These are phyloP conservation scores for Collichthys lucidus DNA, from an alignment of 2,113 vertebrate species.

Conservation along the genomic window DNA sequence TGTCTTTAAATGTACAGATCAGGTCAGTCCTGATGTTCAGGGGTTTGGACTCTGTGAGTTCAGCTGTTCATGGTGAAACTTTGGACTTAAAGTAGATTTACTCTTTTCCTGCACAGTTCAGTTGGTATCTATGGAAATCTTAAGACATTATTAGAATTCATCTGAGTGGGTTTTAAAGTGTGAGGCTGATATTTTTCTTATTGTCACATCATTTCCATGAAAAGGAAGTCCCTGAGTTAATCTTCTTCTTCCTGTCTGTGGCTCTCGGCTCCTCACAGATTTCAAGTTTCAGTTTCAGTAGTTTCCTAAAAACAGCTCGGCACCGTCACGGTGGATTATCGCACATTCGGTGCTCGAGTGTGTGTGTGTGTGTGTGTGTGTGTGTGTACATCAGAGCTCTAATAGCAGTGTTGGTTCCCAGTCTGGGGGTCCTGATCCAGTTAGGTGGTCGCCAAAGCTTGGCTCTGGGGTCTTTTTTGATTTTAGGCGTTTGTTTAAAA, in stretches of 20 bases:
- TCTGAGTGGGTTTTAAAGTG: not conserved
- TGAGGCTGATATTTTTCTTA: not conserved
- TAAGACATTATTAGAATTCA: not conserved
- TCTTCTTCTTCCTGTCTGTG: not conserved
- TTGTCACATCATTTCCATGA: not conserved
- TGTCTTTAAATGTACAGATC: too few species aligned
- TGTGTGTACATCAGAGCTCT: not conserved
- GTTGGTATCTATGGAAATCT: too few species aligned
- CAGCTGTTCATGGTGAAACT: too few species aligned
- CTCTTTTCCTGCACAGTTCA: too few species aligned
- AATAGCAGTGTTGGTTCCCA: too few species aligned
- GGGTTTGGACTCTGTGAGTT: too few species aligned
- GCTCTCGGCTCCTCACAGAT: not conserved
- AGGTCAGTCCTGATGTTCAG: too few species aligned
- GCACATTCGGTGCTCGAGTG: not conserved
- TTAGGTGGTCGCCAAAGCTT: too few species aligned
- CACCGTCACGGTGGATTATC: not conserved
- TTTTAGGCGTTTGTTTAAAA: too few species aligned
- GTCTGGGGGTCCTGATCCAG: too few species aligned
- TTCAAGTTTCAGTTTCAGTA: not conserved
- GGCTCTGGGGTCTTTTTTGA: too few species aligned
- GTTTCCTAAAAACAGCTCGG: not conserved
- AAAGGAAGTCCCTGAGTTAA: not conserved
- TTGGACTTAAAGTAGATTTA: not conserved
- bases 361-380: not conserved